Conservation (phyloP, 1,140 invertebrate genomes). For the Bombus waltoni region DNA sequence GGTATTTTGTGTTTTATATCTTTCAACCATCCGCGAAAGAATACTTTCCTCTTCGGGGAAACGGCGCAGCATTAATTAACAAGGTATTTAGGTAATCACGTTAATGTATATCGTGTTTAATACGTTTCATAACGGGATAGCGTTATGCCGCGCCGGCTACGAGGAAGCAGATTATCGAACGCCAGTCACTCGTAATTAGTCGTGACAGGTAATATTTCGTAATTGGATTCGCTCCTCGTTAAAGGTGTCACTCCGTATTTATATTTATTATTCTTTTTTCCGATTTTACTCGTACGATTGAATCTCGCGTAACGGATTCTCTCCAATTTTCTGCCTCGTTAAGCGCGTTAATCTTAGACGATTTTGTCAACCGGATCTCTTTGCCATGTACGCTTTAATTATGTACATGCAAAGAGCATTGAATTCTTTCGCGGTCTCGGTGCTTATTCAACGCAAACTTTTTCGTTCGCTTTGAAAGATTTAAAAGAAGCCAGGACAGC, state of each 20-base stretch:
- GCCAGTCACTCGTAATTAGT: constrained; percentile 34
- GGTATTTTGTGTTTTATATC: not conserved
- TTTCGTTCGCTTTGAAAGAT: not conserved
- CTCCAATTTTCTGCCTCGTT: not conserved
- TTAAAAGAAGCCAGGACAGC: not conserved
- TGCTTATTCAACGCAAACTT: not conserved
- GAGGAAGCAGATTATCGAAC: constrained; percentile 10
- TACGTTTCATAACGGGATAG: constrained; percentile 3
- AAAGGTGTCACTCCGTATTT: not conserved
- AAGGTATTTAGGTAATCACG: constrained; percentile 18
- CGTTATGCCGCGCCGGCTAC: not conserved
- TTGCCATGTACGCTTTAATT: constrained; percentile 8
- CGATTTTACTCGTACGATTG: not conserved
- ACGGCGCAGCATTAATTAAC: constrained; percentile 12
- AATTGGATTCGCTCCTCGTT: constrained; percentile 21
- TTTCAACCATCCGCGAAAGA: not conserved
- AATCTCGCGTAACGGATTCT: no score
- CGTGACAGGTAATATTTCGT: constrained; percentile 15
- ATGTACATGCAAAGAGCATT: not conserved
- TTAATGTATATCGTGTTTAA: constrained; percentile 26
- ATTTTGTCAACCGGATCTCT: not conserved
- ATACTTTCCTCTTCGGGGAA: not conserved
- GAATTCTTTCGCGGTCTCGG: not conserved
- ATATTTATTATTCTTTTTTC: no score
- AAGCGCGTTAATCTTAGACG: not conserved